Evolutionary conservation across 2,888 invertebrate genomes (phyloP).

Genomic region (Drosophila recens): DNA sequence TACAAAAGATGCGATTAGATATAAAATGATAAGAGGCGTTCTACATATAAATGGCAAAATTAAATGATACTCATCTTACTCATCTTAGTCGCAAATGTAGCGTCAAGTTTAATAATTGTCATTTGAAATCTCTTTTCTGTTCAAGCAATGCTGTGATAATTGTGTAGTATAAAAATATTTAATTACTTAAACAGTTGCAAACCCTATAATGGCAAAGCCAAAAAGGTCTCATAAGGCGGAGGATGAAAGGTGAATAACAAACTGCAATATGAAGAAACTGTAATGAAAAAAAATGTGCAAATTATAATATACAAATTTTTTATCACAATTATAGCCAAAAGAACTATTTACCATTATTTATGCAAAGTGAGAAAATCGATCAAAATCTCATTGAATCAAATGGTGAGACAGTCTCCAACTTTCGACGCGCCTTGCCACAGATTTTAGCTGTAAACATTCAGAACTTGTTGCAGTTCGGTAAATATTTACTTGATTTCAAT

Average conservation of each 20-base stretch:
- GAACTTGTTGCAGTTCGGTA: conserved; percentile 27
- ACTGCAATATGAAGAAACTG: not conserved
- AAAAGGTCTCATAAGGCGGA: not conserved
- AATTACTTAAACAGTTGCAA: not conserved
- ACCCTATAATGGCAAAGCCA: not conserved
- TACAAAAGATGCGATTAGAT: conserved; percentile 24
- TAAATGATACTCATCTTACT: not conserved
- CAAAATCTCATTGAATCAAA: not conserved
- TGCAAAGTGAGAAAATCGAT: not conserved
- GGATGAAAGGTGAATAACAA: conserved; percentile 5
- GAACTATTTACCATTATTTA: conserved; percentile 5
- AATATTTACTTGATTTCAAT: not conserved
- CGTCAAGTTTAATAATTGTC: not conserved
- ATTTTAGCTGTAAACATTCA: conserved; percentile 21
- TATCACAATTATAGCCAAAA: not conserved
- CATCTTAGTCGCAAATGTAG: conserved; percentile 8
- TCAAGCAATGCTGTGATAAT: not conserved
- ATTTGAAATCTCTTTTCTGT: not conserved
- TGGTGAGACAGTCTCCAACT: not conserved
- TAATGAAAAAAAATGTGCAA: not conserved
- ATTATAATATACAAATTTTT: not conserved
- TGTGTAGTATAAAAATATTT: not conserved
- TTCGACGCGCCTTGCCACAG: conserved; percentile 22
- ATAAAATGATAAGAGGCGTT: not conserved
- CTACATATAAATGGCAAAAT: conserved; percentile 10